These are phyloP conservation scores for Potamilus streckersoni DNA, from an alignment of 1,140 invertebrate genomes.

Conservation along the genomic window DNA sequence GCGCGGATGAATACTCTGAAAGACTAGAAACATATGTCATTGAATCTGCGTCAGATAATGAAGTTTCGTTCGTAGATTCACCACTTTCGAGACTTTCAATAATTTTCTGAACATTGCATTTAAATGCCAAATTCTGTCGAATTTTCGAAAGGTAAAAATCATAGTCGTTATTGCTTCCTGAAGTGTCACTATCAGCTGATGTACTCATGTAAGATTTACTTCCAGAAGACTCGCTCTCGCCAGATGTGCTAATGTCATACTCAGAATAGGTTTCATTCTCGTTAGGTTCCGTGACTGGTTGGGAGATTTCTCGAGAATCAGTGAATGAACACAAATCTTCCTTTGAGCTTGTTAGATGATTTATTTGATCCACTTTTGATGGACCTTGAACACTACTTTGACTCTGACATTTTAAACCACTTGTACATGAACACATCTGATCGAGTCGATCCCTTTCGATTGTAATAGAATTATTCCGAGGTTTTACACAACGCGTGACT, in stretches of 20 bases:
- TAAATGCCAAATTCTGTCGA: slow-evolving; percentile 45
- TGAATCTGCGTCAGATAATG: slow-evolving; percentile 37
- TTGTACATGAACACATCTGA: slow-evolving; percentile 29
- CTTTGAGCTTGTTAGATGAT: no score
- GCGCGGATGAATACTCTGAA: slow-evolving; percentile 31
- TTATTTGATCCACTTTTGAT: no score
- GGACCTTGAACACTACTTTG: no score
- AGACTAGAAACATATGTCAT: slow-evolving; percentile 48
- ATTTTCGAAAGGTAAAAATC: slow-evolving; percentile 51
- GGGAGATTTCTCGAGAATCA: no score
- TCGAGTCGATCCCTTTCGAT: background rate
- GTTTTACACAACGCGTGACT: slow-evolving; percentile 23
- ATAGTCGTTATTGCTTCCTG: slow-evolving; percentile 42
- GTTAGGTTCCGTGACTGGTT: slow-evolving; percentile 12
- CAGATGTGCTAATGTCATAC: slow-evolving; percentile 55
- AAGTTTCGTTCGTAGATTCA: slow-evolving; percentile 5
- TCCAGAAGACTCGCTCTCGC: slow-evolving; percentile 46
- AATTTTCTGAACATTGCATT: slow-evolving; percentile 48
- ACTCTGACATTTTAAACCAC: slow-evolving; percentile 1
- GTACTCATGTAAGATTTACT: slow-evolving; percentile 36
- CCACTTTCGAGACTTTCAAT: slow-evolving; percentile 17
- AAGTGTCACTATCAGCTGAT: slow-evolving; percentile 49
- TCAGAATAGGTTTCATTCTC: slow-evolving; percentile 50
- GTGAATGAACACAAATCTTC: no score
- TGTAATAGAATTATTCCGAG: slow-evolving; percentile 3